Conservation (phyloP, 2,888 invertebrate species). For the Bellardia bayeri region DNA sequence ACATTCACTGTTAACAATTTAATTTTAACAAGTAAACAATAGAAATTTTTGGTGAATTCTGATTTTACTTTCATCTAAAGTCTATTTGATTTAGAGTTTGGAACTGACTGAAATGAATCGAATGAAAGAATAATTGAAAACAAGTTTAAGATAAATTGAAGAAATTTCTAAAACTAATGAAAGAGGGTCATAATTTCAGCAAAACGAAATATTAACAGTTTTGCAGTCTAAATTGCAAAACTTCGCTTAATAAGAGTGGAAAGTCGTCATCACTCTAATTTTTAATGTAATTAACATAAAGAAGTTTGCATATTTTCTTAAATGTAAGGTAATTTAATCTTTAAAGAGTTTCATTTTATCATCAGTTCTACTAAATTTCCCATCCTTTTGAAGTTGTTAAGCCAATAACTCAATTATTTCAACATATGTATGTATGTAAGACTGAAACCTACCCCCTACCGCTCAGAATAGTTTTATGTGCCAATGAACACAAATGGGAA, state of each 20-base stretch:
- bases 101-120: no score
- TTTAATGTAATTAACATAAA: no score
- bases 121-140: no score
- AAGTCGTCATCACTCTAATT: no score
- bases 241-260: no score
- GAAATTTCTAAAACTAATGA: no score
- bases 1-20: neutral
- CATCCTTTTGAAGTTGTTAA: neutral
- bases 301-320: neutral
- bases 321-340: conserved; percentile 7
- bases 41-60: neutral
- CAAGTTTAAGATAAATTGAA: no score
- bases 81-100: no score
- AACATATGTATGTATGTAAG: neutral
- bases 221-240: no score
- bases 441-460: neutral
- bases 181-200: no score
- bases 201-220: no score
- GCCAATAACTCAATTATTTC: conserved; percentile 27
- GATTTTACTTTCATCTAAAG: neutral
- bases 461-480: neutral
- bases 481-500: conserved; percentile 15
- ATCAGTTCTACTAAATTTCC: conserved; percentile 31
- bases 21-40: conserved; percentile 16
- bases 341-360: conserved; percentile 26